Evolutionary conservation across 2,888 invertebrate species (phyloP), one percentile per base, ranked within the genome.

Genomic region (Zhengitettix transpicula): DNA sequence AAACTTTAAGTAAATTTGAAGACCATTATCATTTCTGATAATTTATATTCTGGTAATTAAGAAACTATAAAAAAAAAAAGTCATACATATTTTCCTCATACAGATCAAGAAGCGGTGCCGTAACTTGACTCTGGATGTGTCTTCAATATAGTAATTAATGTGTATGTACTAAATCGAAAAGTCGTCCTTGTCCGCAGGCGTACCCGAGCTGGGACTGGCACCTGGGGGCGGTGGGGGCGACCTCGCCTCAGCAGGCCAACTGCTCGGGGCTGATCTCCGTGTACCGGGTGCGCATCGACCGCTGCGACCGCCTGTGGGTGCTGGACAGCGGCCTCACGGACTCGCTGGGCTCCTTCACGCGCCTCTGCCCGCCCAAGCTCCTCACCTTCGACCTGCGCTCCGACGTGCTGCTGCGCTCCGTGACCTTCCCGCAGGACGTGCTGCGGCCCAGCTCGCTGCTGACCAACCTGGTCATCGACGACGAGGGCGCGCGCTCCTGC

Each of bases 261-360:
- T 90, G 90, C 70, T 82, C 84, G 16, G 83, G 85, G 0, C 71
- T 91, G 41, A 81, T 89, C 59, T 89, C 89, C 0, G 88, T 89
- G 53, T 90, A 90, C 75, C 78, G 90, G 40, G 72, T 84, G 56
- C 80, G 85, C 16, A 76, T 83, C 42, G 90, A 90, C 71, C 80
- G 84, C n/a, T 90, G 90, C 73, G 85, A 89, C 71, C 77, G 90
- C 16, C 75, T 90, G 7, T 90, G 90, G 90, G 84, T 86, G 1
- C 73, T 90, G 60, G 90, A 91, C 73, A 83, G 88, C 3, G 90
- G 87, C 0, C 78, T 87, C 15, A 78, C 81, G 70, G 72, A 80
- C 54, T 60, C 61, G 14, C 59, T 64, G 40, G 62, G 62, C 16
- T 57, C 57, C 58, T 64, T 59, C 60, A 61, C 61, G 15, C 72